Evolutionary conservation across 2,113 vertebrate species (phyloP), one percentile per base, ranked within the genome.

Genomic region (Sorex araneus): DNA sequence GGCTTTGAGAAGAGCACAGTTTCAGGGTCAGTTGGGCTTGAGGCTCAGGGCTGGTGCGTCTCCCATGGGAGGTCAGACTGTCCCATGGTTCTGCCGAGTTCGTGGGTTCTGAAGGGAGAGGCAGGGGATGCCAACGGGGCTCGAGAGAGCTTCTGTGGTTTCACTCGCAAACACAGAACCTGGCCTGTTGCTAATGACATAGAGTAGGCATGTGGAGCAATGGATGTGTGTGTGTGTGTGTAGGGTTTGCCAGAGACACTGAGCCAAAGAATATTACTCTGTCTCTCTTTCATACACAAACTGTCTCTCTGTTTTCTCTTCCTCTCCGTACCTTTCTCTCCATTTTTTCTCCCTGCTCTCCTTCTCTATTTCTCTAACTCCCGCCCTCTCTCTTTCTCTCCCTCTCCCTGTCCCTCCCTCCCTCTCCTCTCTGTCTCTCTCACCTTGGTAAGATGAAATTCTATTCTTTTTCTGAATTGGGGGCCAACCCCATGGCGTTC

Each of bases 41-140:
- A 90, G 85, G 67, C 95, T 78, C 57, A 82, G 73, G 28, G 28
- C 36, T 69, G n/a, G 15, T 82, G 19, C 57, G 67, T 43, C 32
- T 78, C 76, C 57, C 73, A 10, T 1, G 19, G 67, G 23, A 40
- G 11, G 69, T 71, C 27, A 6, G 25, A 9, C 50, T 85, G 10
- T 5, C 34, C 60, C 27, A n/a, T 43, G 21, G 70, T 89, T 67
- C 60, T 30, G 3, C 57, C 19, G 27, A 86, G 66, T 70, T 16
- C 89, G 64, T 21, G 2, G 84, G 84, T 32, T 76, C 63, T 43
- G 0, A 5, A 47, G 57, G 1, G 28, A 36, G 45, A 57, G 32
- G 45, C 30, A 87, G 47, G 57, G n/a, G 30, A 28, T 27, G 12
- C 8, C 34, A 79, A 28, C 30, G 73, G 64, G 3, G 0, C 45